Evolutionary conservation across 2,888 invertebrate genomes (phyloP).

Genomic region (Disparrhopalites patrizii): DNA sequence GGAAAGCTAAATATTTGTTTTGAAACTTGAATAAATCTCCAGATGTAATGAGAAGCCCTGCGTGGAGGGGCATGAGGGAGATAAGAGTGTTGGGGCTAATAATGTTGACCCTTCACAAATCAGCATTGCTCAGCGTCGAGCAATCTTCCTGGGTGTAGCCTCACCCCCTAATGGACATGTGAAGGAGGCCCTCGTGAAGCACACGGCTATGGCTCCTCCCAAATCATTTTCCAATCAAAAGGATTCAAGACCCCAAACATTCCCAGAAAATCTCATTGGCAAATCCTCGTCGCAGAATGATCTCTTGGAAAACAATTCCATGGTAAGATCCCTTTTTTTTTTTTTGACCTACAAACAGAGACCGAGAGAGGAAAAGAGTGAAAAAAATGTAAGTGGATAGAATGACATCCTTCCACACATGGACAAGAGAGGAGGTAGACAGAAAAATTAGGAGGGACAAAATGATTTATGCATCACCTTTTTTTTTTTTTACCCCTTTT

Average conservation of each 20-base stretch:
- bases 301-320: constrained; percentile 24
- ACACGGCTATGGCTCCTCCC: background rate
- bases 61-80: background rate
- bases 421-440: background rate
- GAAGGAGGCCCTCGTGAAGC: background rate
- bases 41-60: constrained; percentile 15
- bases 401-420: no score
- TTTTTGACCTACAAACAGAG: background rate
- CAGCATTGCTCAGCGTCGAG: constrained; percentile 33
- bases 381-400: no score
- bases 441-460: background rate
- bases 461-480: background rate
- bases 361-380: background rate
- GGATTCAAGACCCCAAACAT: constrained; percentile 22
- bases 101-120: constrained; percentile 23
- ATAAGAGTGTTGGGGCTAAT: background rate
- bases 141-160: constrained; percentile 34
- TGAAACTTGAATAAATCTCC: no score
- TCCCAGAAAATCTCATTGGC: constrained; percentile 22
- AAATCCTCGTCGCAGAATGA: constrained; percentile 28
- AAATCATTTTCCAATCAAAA: background rate
- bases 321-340: background rate
- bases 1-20: no score
- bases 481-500: background rate
- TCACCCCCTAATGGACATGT: background rate